Evolutionary conservation across 2,797 vertebrate species (phyloP).

Genomic region (Lithobates pipiens): DNA sequence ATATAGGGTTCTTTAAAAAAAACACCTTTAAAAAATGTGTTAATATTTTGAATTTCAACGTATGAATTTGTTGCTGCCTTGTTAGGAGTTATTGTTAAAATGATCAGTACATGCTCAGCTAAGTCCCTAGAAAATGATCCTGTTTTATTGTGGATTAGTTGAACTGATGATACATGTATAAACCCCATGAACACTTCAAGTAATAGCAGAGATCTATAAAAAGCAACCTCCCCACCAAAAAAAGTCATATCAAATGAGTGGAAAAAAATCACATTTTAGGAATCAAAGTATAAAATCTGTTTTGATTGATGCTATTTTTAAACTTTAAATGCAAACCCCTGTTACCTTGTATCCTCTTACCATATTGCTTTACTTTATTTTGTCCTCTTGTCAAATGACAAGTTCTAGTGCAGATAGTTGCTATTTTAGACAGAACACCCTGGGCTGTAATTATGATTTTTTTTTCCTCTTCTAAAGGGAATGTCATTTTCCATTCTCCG

Average conservation of each 20-base stretch:
- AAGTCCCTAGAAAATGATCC: no score
- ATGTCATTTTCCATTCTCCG: slow-evolving; percentile 56
- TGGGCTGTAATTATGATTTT: slow-evolving; percentile 61
- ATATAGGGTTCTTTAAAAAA: no score
- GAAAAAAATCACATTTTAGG: not conserved
- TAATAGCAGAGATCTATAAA: no score
- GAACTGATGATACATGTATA: not conserved
- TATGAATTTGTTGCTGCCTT: no score
- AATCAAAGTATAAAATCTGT: not conserved
- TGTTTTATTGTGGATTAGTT: not conserved
- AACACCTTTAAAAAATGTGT: no score
- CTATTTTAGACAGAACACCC: slow-evolving; percentile 60
- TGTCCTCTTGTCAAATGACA: slow-evolving; percentile 40
- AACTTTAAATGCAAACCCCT: not conserved
- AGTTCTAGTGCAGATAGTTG: slow-evolving; percentile 44
- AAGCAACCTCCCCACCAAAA: no score
- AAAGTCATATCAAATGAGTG: not conserved
- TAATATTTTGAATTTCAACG: no score
- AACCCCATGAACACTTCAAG: not conserved
- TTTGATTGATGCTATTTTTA: slow-evolving; percentile 20
- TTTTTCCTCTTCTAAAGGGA: slow-evolving; percentile 53
- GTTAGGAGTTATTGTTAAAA: no score
- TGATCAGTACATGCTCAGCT: no score
- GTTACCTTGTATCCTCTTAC: slow-evolving; percentile 15
- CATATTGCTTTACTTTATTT: slow-evolving; percentile 42